Conservation (phyloP, 2,797 vertebrate species). For the Dipus sagitta region DNA sequence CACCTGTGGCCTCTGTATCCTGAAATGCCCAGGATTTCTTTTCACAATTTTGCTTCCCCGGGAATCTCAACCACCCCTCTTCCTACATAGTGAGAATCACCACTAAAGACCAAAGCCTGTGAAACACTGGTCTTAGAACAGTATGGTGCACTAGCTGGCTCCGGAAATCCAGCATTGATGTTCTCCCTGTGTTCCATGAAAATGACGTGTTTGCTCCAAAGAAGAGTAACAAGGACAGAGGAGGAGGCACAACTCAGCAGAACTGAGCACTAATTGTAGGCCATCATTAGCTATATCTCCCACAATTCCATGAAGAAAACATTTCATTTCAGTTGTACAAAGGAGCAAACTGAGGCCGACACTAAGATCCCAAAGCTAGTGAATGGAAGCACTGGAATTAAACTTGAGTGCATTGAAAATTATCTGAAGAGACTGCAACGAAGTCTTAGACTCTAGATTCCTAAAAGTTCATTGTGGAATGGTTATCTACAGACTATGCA, state of each 20-base stretch:
- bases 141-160: neutral
- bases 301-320: accelerated
- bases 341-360: accelerated
- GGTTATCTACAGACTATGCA: too few relatives aligned
- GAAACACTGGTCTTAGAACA: neutral
- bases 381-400: neutral
- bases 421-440: neutral
- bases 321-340: accelerated
- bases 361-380: neutral
- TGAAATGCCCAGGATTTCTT: neutral
- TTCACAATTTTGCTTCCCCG: too few relatives aligned
- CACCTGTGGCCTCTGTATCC: neutral
- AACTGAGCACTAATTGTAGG: neutral
- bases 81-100: neutral
- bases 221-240: neutral
- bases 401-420: neutral
- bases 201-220: neutral
- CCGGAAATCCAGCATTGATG: neutral
- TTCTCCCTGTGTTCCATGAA: neutral
- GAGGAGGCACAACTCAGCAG: neutral
- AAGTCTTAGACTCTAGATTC: neutral
- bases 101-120: neutral
- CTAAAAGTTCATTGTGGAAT: neutral
- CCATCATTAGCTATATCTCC: neutral
- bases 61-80: neutral